phyloP scores from a whole-genome alignment of 1,140 invertebrate genomes.

The Cotesia vestalis region DNA sequence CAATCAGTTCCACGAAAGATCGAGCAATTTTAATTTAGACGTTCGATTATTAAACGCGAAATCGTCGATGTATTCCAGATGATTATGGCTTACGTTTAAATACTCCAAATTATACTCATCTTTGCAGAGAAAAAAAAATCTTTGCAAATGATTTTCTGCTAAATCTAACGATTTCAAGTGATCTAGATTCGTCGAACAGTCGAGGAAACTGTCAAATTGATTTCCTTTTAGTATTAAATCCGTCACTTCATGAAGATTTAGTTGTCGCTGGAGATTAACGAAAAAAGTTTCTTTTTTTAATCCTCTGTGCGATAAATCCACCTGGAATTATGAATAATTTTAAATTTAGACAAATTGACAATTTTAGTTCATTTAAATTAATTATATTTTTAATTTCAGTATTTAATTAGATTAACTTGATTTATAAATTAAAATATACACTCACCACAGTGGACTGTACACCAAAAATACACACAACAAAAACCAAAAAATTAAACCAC shows the following conservation, averaged over 20 bases:
- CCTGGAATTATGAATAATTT: slow-evolving; percentile 43
- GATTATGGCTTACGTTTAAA: slow-evolving; percentile 61
- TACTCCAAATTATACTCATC: slow-evolving; percentile 55
- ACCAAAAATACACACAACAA: not conserved
- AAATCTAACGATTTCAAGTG: slow-evolving; percentile 53
- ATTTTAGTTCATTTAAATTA: not conserved
- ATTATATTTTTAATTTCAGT: not conserved
- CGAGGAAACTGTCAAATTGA: slow-evolving; percentile 60
- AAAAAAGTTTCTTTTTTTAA: slow-evolving; percentile 61
- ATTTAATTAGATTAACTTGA: slow-evolving; percentile 1
- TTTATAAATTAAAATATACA: not conserved
- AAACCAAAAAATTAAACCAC: slow-evolving; percentile 17
- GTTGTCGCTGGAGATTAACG: slow-evolving; percentile 47
- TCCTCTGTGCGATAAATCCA: slow-evolving; percentile 53
- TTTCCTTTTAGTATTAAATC: slow-evolving; percentile 57
- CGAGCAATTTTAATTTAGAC: slow-evolving; percentile 55
- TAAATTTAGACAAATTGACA: not conserved
- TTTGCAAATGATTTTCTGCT: slow-evolving; percentile 58
- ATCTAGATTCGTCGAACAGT: slow-evolving; percentile 58
- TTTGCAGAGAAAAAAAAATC: slow-evolving; percentile 59
- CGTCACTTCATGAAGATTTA: slow-evolving; percentile 51
- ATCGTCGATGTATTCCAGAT: slow-evolving; percentile 59
- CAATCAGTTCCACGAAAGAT: slow-evolving; percentile 59
- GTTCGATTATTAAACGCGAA: slow-evolving; percentile 56
- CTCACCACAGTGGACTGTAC: slow-evolving; percentile 19